Base-by-base conservation (phyloP, 2,888 invertebrate genomes). In the Bedellia somnulentella region DNA sequence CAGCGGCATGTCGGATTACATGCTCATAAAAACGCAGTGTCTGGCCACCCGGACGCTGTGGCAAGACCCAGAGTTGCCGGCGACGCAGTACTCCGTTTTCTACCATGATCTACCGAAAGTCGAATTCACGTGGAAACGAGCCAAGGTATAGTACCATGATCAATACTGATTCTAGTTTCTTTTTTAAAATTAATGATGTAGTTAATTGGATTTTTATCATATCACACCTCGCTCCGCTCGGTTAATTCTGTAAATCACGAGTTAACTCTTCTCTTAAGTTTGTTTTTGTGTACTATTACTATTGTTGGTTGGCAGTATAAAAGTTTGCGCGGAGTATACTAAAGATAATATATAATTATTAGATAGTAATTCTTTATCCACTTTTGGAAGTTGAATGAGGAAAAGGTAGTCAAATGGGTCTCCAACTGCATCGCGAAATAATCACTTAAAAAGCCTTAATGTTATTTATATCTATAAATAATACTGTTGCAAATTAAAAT, bases 91-190 rank as follows among this genome's bases (percentile, higher is more conserved):
- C 4, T 93, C 93, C 2, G 91, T 93, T 5, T 94, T 93, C 59
- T 93, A 94, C 58, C 90, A 93, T 63, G 93, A 93, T 63, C 92
- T 91, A 9, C 93, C 93, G n/a, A 91, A 93, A 1, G 93, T 93
- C 60, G 86, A 90, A 49, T 94, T 94, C 52, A 85, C 86, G 36
- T 94, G 94, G 93, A 93, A 88, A 53, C 78, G 94, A 45, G 86
- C 90, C 2, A 86, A 85, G 80, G 90, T 89, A 73, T 68, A 38
- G 40, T 26, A 16, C 13, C 10, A 27, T 27, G 9, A 14, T 13
- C 18, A 4, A n/a, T 26, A 15, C 14, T 13, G 14, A n/a, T 5
- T 4, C 15, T n/a, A 26, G 4, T 4, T 26, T 12, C 6, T n/a
- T 26, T n/a, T 12, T 11, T 11, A 26, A 12, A 14, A 5, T 26